These are phyloP conservation scores for Bos indicus DNA, from an alignment of 2,113 vertebrate species.

Conservation along the genomic window DNA sequence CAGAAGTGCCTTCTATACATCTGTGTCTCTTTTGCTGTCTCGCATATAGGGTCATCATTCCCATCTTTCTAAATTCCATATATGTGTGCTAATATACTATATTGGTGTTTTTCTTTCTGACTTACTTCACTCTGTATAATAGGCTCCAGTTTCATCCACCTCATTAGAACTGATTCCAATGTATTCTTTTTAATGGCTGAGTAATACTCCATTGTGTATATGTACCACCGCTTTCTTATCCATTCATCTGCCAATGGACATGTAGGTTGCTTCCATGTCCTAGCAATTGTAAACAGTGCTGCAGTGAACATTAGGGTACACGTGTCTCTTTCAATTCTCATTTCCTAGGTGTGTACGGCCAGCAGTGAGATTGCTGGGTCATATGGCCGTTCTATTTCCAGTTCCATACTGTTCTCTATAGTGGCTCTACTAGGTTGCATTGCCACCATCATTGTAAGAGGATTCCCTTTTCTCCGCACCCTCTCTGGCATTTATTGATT, in stretches of 20 bases:
- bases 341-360: background rate
- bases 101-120: background rate
- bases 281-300: background rate
- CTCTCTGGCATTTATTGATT: background rate
- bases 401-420: background rate
- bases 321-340: background rate
- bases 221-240: background rate
- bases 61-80: background rate
- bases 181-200: background rate
- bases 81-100: background rate
- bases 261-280: background rate
- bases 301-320: background rate
- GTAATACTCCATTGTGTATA: background rate
- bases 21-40: background rate
- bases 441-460: background rate
- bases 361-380: background rate
- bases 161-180: background rate
- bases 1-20: background rate
- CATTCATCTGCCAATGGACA: background rate
- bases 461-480: background rate
- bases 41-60: rapidly evolving
- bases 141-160: background rate
- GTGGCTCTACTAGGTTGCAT: background rate
- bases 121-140: background rate
- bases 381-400: background rate